These are phyloP conservation scores for Drosophila paucipuncta DNA, from an alignment of 2,888 invertebrate species.

Conservation along the genomic window DNA sequence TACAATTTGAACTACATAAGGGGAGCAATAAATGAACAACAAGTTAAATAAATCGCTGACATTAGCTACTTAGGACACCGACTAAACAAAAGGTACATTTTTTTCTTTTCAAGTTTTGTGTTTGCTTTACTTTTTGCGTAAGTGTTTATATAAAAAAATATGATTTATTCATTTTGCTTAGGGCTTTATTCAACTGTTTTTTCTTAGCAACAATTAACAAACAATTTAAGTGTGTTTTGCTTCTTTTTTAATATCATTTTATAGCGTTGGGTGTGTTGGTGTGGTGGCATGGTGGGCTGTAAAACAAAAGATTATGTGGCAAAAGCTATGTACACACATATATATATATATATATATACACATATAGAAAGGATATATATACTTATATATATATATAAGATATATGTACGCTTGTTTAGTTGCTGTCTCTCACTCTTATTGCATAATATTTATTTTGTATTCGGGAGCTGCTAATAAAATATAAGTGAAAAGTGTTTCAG, in stretches of 20 bases:
- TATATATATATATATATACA: slow-evolving; percentile 2
- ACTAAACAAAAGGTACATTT: slow-evolving; percentile 66
- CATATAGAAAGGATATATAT: background rate
- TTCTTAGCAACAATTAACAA: slow-evolving; percentile 73
- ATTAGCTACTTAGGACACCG: slow-evolving; percentile 40
- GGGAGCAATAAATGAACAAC: slow-evolving; percentile 52
- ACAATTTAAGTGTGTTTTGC: slow-evolving; percentile 55
- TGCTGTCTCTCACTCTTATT: slow-evolving; percentile 57
- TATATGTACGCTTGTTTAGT: slow-evolving; percentile 23
- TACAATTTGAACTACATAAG: slow-evolving; percentile 55
- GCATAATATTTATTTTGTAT: slow-evolving; percentile 34
- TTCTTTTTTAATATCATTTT: slow-evolving; percentile 5
- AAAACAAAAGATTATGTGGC: slow-evolving; percentile 32
- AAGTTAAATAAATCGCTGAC: slow-evolving; percentile 37
- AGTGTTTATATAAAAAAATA: slow-evolving; percentile 54
- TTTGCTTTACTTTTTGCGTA: slow-evolving; percentile 9
- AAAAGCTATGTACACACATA: background rate
- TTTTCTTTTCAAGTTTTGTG: slow-evolving; percentile 17
- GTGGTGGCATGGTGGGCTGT: slow-evolving; percentile 43
- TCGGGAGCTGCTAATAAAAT: slow-evolving; percentile 58
- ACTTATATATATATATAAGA: background rate
- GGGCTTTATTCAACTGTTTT: slow-evolving; percentile 49
- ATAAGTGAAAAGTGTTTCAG: slow-evolving; percentile 45
- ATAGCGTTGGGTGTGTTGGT: slow-evolving; percentile 50
- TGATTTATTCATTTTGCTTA: slow-evolving; percentile 35